Evolutionary conservation across 2,113 vertebrate genomes (phyloP).

Genomic region (Chascanopsetta lugubris): DNA sequence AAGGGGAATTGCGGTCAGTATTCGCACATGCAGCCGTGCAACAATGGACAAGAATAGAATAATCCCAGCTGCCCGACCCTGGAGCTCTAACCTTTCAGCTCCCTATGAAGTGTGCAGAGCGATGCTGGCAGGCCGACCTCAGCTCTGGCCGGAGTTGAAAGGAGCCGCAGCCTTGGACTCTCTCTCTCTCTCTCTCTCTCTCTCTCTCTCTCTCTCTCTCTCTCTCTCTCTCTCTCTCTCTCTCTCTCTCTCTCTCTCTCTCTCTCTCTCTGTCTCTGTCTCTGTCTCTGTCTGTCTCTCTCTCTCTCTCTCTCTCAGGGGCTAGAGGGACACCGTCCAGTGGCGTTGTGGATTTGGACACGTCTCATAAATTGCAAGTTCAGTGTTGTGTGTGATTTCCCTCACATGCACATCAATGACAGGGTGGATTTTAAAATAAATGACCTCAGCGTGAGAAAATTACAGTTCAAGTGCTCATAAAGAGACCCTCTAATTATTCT

Average conservation of each 20-base stretch:
- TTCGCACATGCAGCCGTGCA: no score
- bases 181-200: no score
- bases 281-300: no score
- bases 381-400: slow-evolving; percentile 21
- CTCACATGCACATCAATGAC: slow-evolving; percentile 16
- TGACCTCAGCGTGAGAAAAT: slow-evolving; percentile 5
- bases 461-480: slow-evolving; percentile 4
- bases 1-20: no score
- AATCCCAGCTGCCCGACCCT: no score
- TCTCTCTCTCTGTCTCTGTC: no score
- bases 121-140: slow-evolving; percentile 34
- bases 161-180: slow-evolving; percentile 61
- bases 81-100: slow-evolving; percentile 22
- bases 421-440: slow-evolving; percentile 12
- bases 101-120: slow-evolving; percentile 38
- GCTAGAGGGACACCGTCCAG: slow-evolving; percentile 35
- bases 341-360: slow-evolving; percentile 37
- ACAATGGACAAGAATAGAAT: no score
- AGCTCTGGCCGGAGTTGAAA: slow-evolving; percentile 61
- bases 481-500: background rate
- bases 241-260: no score
- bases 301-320: no score
- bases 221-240: no score
- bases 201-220: no score
- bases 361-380: slow-evolving; percentile 40